Conservation (phyloP, 2,888 invertebrate species). For the Brachylomia viminalis region DNA sequence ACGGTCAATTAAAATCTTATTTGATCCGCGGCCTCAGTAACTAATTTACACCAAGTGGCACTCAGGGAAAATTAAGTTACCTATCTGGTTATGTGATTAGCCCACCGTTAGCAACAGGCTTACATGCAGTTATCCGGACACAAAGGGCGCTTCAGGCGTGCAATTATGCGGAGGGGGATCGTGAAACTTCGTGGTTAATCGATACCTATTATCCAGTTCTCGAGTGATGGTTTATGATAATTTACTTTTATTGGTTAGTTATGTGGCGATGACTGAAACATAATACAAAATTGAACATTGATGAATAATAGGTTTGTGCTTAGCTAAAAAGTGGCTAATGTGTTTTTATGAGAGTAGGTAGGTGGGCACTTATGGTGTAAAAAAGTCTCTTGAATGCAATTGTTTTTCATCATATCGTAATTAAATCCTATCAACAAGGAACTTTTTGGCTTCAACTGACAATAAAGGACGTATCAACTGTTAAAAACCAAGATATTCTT, state of each 20-base stretch:
- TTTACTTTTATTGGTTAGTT: neutral
- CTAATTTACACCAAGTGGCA: neutral
- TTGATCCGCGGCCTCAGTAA: neutral
- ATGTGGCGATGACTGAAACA: neutral
- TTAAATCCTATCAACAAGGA: neutral
- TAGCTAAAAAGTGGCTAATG: no score
- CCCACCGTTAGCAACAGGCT: no score
- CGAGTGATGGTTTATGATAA: neutral
- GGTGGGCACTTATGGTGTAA: no score
- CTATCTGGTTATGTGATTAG: constrained; percentile 7
- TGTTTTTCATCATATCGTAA: neutral
- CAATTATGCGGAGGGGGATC: neutral
- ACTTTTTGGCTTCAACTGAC: neutral
- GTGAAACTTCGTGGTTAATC: neutral
- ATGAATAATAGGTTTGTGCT: neutral
- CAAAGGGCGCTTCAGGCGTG: constrained; percentile 1
- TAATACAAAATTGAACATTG: neutral
- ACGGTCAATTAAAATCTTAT: neutral
- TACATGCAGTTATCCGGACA: neutral
- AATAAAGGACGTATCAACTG: neutral
- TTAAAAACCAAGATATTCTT: neutral
- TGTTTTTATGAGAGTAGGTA: no score
- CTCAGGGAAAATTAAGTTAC: constrained; percentile 3
- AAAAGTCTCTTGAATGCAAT: neutral
- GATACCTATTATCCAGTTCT: neutral